phyloP scores from a whole-genome alignment of 2,797 vertebrate genomes.

The Enteromius trimaculatus region DNA sequence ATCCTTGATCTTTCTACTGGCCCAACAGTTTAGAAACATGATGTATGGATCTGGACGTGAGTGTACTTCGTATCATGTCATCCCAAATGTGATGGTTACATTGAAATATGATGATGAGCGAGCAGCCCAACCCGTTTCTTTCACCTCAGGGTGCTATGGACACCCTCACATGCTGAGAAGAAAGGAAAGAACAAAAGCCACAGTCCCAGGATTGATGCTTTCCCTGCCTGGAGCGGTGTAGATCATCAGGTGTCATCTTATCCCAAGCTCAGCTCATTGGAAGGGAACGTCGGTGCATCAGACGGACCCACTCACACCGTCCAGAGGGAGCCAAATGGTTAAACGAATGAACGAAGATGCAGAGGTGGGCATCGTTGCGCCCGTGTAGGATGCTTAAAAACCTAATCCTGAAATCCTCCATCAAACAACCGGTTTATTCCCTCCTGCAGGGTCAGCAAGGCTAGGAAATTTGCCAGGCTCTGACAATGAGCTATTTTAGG shows the following conservation, averaged over 20 bases:
- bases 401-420: conserved; percentile 7
- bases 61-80: conserved; percentile 10
- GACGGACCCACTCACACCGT: not conserved
- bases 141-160: conserved; percentile 36
- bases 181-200: conserved; percentile 25
- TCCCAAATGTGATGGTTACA: conserved; percentile 6
- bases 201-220: not conserved
- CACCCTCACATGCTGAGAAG: conserved; percentile 18
- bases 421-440: conserved; percentile 8
- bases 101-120: conserved; percentile 29
- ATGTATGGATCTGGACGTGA: not conserved
- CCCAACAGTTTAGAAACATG: conserved; percentile 19
- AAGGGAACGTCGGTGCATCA: not conserved
- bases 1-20: conserved; percentile 27
- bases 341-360: not conserved
- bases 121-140: conserved; percentile 14
- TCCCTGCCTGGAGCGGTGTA: conserved; percentile 33
- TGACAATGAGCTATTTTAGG: conserved; percentile 22
- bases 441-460: conserved; percentile 21
- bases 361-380: not conserved
- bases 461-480: conserved; percentile 8
- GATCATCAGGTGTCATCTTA: conserved; percentile 34
- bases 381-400: conserved; percentile 8
- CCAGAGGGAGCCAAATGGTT: conserved; percentile 13
- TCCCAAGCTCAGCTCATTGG: not conserved